Conservation (phyloP, 2,113 vertebrate genomes). For the Connochaetes taurinus region DNA sequence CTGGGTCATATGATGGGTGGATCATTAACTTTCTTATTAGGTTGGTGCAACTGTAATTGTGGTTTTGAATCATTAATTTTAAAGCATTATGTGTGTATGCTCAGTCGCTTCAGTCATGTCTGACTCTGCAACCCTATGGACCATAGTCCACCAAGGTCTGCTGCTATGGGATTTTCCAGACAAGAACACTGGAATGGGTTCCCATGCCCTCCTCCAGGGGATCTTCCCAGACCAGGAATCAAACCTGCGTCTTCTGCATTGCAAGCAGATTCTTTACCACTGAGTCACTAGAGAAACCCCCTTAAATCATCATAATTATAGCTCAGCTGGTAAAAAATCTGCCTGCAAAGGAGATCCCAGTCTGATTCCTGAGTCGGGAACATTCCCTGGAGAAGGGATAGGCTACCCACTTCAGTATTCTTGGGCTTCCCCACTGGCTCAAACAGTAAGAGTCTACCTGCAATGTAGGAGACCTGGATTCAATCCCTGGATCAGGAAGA, state of each 20-base stretch:
- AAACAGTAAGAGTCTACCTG: background rate
- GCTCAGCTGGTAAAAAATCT: background rate
- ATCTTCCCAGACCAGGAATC: background rate
- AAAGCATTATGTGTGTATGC: background rate
- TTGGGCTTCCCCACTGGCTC: background rate
- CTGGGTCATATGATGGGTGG: background rate
- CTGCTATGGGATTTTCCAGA: background rate
- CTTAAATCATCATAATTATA: background rate
- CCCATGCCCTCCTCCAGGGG: background rate
- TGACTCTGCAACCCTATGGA: background rate
- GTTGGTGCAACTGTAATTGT: background rate
- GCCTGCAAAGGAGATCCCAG: background rate
- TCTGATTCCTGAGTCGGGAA: background rate
- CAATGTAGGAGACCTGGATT: background rate
- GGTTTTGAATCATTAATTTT: background rate
- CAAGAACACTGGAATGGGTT: background rate
- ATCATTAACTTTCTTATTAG: background rate
- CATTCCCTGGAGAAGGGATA: background rate
- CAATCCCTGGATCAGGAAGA: background rate
- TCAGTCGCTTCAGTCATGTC: background rate
- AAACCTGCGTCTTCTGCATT: background rate
- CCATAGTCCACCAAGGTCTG: background rate
- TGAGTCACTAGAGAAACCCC: background rate
- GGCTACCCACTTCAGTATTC: background rate
- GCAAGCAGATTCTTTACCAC: background rate